These are phyloP conservation scores for Aleiodes leptofemur DNA, from an alignment of 2,888 invertebrate species.

Conservation along the genomic window DNA sequence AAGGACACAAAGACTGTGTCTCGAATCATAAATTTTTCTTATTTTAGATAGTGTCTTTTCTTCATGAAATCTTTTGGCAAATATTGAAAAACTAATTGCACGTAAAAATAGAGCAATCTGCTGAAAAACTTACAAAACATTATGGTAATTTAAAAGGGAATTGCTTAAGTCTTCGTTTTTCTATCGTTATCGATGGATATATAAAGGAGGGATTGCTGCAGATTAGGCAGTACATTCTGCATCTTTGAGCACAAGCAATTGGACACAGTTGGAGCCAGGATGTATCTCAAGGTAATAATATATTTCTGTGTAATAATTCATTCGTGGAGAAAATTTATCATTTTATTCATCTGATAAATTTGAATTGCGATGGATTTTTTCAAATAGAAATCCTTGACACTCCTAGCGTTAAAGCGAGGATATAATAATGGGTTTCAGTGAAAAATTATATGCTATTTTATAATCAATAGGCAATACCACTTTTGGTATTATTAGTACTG, in stretches of 20 bases:
- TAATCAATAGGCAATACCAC: constrained; percentile 7
- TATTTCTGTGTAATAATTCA: neutral
- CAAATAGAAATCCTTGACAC: constrained; percentile 6
- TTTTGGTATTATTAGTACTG: constrained; percentile 55
- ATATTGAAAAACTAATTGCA: constrained; percentile 2
- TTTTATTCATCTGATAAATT: too few species aligned
- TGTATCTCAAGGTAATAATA: constrained; percentile 27
- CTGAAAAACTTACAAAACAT: constrained; percentile 20
- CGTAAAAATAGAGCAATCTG: neutral
- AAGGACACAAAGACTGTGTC: constrained; percentile 6
- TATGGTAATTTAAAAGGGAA: neutral
- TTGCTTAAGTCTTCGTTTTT: constrained; percentile 21
- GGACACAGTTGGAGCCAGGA: neutral
- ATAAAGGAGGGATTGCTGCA: neutral
- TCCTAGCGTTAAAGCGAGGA: neutral
- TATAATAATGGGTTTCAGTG: neutral
- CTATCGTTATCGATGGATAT: neutral
- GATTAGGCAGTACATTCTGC: constrained; percentile 19
- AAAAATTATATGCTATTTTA: constrained; percentile 5
- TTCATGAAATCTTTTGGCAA: constrained; percentile 12
- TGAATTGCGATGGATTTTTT: too few species aligned
- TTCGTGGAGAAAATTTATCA: neutral
- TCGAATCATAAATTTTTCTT: constrained; percentile 32
- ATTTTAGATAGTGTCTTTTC: neutral
- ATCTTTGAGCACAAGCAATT: neutral